These are phyloP conservation scores for Chesias legatella DNA, from an alignment of 2,888 invertebrate species.

Conservation along the genomic window DNA sequence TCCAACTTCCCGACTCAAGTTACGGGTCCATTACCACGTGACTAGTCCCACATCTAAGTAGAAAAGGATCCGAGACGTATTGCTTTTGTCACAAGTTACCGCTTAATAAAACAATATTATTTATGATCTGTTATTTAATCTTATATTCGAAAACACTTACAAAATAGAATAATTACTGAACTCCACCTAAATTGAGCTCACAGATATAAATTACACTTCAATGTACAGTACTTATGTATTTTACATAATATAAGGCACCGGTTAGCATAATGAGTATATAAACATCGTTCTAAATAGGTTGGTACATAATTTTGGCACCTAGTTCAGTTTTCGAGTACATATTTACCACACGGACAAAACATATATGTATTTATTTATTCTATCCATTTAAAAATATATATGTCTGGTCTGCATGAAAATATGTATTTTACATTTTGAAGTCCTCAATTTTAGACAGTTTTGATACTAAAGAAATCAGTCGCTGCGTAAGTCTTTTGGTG, in stretches of 20 bases:
- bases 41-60: too few species aligned
- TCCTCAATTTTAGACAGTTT: too few species aligned
- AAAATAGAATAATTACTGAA: conserved; percentile 52
- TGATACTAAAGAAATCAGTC: background rate
- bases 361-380: too few species aligned
- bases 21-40: too few species aligned
- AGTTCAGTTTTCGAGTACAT: conserved; percentile 14
- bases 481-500: background rate
- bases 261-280: conserved; percentile 54
- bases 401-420: background rate
- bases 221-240: conserved; percentile 56
- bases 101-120: too few species aligned
- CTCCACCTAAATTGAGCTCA: conserved; percentile 40
- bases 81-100: too few species aligned
- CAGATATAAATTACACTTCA: conserved; percentile 64
- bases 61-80: too few species aligned
- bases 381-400: too few species aligned
- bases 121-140: conserved; percentile 18
- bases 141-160: conserved; percentile 60
- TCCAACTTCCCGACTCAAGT: too few species aligned
- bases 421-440: background rate
- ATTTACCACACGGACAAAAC: too few species aligned
- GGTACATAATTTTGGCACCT: conserved; percentile 21
- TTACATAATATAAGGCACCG: conserved; percentile 68
- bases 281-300: conserved; percentile 41